A percentile compares a stretch with the other conserved stretches of the same genome.
These are phyloP conservation scores for Microcaecilia unicolor DNA, from an alignment of 2,797 vertebrate genomes.

Conservation along the genomic window DNA sequence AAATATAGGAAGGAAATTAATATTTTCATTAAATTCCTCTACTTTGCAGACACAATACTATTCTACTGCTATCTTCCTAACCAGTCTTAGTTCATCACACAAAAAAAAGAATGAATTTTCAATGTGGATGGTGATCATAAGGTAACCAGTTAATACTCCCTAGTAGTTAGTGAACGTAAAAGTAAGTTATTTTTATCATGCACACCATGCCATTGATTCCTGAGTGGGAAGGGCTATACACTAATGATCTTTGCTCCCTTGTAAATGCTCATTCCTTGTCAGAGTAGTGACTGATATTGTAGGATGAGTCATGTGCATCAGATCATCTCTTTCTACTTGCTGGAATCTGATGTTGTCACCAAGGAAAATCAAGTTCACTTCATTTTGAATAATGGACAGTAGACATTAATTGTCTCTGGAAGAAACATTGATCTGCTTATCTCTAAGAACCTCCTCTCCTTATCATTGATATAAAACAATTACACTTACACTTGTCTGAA, in stretches of 20 bases:
- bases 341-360: slow-evolving; percentile 6
- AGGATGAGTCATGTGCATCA: slow-evolving; percentile 2
- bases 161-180: slow-evolving; percentile 1
- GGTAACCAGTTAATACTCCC: neutral
- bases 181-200: slow-evolving; percentile 7
- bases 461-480: slow-evolving; percentile 22
- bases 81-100: too few relatives aligned
- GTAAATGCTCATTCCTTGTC: neutral
- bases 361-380: slow-evolving; percentile 25
- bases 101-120: too few relatives aligned
- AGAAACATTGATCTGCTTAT: slow-evolving; percentile 20
- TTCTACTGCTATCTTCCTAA: too few relatives aligned
- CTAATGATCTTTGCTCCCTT: too few relatives aligned
- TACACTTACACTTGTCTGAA: slow-evolving; percentile 9
- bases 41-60: too few relatives aligned
- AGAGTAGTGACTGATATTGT: neutral
- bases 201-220: slow-evolving; percentile 10
- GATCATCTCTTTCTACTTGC: neutral
- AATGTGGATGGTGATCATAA: slow-evolving; percentile 7
- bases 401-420: slow-evolving; percentile 11
- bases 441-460: slow-evolving; percentile 2
- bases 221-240: too few relatives aligned
- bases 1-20: too few relatives aligned
- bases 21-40: too few relatives aligned
- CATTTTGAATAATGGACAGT: slow-evolving; percentile 11